A percentile compares a stretch with the other conserved stretches of the same genome.
phyloP scores from a whole-genome alignment of 2,797 vertebrate species.

The Morus bassanus region DNA sequence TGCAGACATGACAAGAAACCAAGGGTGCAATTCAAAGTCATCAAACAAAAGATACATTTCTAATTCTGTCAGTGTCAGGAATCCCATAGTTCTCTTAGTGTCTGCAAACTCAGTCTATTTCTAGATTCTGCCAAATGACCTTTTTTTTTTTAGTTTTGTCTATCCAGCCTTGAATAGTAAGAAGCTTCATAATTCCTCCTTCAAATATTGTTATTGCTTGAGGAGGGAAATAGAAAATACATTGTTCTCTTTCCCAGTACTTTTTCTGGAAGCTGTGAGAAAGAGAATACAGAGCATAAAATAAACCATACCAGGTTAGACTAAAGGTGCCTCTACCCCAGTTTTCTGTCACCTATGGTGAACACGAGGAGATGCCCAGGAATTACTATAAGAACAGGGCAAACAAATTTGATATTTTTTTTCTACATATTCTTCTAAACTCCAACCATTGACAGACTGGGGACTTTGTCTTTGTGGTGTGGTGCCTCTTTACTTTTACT shows the following conservation, averaged over 20 bases:
- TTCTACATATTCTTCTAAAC: neutral
- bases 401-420: neutral
- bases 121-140: neutral
- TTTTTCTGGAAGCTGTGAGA: neutral
- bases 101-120: neutral
- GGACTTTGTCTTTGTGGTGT: neutral
- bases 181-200: neutral
- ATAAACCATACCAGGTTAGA: neutral
- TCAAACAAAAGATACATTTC: neutral
- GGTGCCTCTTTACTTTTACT: neutral
- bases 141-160: neutral
- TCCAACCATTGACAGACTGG: neutral
- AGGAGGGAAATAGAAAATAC: neutral
- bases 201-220: neutral
- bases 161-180: neutral
- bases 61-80: neutral
- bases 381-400: neutral
- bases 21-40: neutral
- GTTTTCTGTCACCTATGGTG: neutral
- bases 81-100: neutral
- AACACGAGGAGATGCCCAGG: neutral
- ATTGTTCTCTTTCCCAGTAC: neutral
- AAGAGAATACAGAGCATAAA: neutral
- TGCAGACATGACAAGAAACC: neutral
- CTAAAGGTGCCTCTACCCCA: neutral